Base-by-base conservation (phyloP, 2,888 invertebrate species). In the Chymomyza fuscimana region DNA sequence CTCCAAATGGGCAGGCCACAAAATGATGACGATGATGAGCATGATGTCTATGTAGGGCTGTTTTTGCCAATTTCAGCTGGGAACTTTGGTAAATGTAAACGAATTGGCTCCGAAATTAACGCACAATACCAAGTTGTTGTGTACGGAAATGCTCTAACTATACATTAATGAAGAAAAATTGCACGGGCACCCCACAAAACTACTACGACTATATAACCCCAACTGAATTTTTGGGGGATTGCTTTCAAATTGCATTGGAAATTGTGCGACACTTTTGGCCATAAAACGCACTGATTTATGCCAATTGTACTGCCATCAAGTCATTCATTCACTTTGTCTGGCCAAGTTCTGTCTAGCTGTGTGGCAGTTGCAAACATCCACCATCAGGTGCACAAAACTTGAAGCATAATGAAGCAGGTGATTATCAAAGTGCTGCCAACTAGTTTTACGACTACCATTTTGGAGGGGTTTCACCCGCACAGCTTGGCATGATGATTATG, bases 141-240 rank as follows among this genome's bases (percentile, higher is more conserved):
- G 65, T 69, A 75, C 85, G 77, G 82, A 88, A 86, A 86, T 84
- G 85, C 87, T 10, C 85, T 86, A 86, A 86, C 88, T 84, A 86
- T 80, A 73, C 80, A 86, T 86, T 86, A 86, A 86, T 86, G 86
- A 87, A 86, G 86, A 86, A 87, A 85, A 87, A 85, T 83, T 82
- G 76, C 54, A 22, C 19, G 19, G 54, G 2, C 54, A 15, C 29
- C 58, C 58, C 58, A 25, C 19, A 50, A 67, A 74, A 74, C 72
- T 72, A 71, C 59, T 46, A 73, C 79, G 76, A 69, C 67, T 83
- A 72, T 83, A 72, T 69, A 6, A 40, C 5, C 19, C 32, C 29
- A 60, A 51, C 5, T 4, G 3, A 10, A 32, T n/a, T n/a, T n/a
- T 63, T 19, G 65, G 65, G 65, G 9, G 54, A 63, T 25, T 51